Evolutionary conservation across 1,140 invertebrate species (phyloP), one percentile per base, ranked within the genome.

Genomic region (Triops longicaudatus): DNA sequence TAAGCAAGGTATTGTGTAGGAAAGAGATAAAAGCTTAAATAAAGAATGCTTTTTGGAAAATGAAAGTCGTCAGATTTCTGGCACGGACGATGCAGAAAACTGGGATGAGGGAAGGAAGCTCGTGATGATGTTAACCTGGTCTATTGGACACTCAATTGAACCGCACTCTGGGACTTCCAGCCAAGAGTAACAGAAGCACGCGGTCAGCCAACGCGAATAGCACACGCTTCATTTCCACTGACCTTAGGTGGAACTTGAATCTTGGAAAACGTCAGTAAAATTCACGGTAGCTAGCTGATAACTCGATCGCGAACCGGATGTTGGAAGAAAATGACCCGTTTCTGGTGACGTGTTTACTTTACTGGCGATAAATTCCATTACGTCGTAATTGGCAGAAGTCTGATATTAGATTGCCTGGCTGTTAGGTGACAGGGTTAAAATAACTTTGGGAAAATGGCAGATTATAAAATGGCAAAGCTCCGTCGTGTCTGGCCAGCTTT

Each of bases 91-190:
- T 14, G 50, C 50, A 63, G 50, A 5, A 63, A 17, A 7, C 2
- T 2, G 31, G 31, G 31, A 7, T 37, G 31, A 7, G 31, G 31
- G 31, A 12, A 63, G 50, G 50, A 63, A 63, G 50, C 22, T 63
- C 50, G 50, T 63, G 50, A 63, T 63, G 50, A 63, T 63, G n/a
- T 63, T 63, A 63, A 63, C 22, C 50, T 63, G 50, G 50, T 63
- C 50, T 17, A 63, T 63, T 63, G 50, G 50, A 63, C 50, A 22
- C 50, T 63, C 50, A 63, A 63, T 63, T 63, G 50, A 63, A 22
- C 50, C 50, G 50, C 50, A 63, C 50, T 63, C 50, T 1, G 50
- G 50, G 50, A 22, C 50, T 22, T 63, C 50, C 50, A 63, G 50
- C 50, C 10, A 63, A 63, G 3, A 63, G 50, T 63, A 63, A 22